These are phyloP conservation scores for Clarias fuscus DNA, from an alignment of 2,797 vertebrate species.

Conservation along the genomic window DNA sequence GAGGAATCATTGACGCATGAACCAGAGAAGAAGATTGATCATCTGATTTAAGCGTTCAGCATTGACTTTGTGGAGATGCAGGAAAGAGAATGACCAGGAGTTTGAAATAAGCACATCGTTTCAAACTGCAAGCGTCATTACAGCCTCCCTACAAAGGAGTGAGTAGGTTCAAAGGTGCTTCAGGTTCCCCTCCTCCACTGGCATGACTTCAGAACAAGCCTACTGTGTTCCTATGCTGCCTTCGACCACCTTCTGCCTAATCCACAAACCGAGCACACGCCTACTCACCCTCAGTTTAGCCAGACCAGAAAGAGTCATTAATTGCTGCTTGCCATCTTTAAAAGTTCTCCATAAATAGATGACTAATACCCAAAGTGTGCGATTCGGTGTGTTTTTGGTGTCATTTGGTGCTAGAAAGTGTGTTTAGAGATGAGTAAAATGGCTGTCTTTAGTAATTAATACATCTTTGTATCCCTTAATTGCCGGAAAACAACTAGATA, in stretches of 20 bases:
- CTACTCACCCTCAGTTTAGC: conserved; percentile 21
- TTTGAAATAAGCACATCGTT: not conserved
- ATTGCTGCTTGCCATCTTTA: conserved; percentile 21
- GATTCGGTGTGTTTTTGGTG: not conserved
- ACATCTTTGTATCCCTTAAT: not conserved
- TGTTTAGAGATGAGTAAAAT: not conserved
- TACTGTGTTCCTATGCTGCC: conserved; percentile 15
- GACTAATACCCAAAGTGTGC: conserved; percentile 16
- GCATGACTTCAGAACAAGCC: conserved; percentile 14
- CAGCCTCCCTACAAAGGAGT: conserved; percentile 9
- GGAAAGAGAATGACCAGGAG: not conserved
- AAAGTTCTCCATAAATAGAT: conserved; percentile 25
- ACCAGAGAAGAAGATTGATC: not conserved
- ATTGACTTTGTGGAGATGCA: not conserved
- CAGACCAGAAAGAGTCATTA: conserved; percentile 26
- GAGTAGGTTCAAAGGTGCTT: conserved; percentile 25
- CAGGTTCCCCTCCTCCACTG: conserved; percentile 18
- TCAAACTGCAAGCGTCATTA: not conserved
- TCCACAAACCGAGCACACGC: conserved; percentile 25
- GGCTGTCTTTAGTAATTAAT: not conserved
- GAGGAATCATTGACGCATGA: not conserved
- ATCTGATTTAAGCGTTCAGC: not conserved
- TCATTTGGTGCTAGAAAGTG: not conserved
- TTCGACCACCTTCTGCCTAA: conserved; percentile 36
- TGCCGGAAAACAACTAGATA: conserved; percentile 7